Percentiles rank a stretch among this genome's conserved stretches.
These are phyloP conservation scores for Suncus etruscus DNA, from an alignment of 2,113 vertebrate genomes.

Conservation along the genomic window DNA sequence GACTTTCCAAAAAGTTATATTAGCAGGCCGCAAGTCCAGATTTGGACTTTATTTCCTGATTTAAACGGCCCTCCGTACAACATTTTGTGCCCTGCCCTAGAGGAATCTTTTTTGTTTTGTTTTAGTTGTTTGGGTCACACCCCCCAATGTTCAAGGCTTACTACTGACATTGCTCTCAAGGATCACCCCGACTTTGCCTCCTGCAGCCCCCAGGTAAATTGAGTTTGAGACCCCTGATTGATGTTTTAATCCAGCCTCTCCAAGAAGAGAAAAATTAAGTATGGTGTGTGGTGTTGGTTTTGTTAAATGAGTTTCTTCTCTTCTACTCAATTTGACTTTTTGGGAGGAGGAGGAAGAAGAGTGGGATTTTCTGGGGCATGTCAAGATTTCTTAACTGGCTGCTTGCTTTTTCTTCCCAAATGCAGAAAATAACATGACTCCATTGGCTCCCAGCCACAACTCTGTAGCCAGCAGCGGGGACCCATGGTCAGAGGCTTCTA, in stretches of 20 bases:
- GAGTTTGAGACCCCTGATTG: no score
- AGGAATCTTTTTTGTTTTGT: no score
- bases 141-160: no score
- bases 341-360: not conserved
- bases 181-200: no score
- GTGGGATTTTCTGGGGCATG: not conserved
- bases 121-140: no score
- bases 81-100: no score
- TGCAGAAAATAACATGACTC: not conserved
- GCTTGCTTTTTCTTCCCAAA: not conserved
- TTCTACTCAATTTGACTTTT: not conserved
- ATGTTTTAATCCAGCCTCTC: not conserved
- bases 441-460: not conserved
- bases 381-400: not conserved
- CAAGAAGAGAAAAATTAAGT: not conserved
- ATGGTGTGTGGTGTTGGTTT: not conserved
- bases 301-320: constrained; percentile 2
- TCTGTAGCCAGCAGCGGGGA: not conserved
- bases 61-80: no score
- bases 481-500: no score
- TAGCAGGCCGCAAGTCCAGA: not conserved
- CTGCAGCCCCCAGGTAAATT: no score
- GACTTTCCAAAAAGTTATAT: not conserved
- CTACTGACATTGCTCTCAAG: no score
- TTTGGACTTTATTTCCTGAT: not conserved